Percentiles rank a stretch among this genome's conserved stretches.
phyloP scores from a whole-genome alignment of 2,113 vertebrate genomes.

The Suricata suricatta region DNA sequence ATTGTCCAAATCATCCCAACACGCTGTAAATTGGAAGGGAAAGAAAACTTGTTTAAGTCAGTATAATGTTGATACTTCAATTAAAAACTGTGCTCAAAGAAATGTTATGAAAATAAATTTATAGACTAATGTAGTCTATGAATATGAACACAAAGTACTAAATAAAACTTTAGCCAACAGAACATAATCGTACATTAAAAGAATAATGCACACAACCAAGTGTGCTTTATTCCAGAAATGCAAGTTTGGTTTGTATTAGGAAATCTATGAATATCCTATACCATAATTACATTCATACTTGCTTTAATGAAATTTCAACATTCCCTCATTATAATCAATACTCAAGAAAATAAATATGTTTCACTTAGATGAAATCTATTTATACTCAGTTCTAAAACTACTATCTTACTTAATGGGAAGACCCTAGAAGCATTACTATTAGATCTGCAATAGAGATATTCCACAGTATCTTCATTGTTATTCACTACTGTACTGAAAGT shows the following conservation, averaged over 20 bases:
- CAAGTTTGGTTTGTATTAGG: background rate
- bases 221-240: background rate
- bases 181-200: background rate
- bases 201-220: background rate
- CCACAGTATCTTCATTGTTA: background rate
- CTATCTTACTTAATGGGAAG: background rate
- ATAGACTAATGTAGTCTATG: too few relatives aligned
- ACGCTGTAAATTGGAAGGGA: background rate
- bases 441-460: background rate
- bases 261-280: background rate
- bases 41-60: background rate
- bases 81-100: background rate
- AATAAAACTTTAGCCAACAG: background rate
- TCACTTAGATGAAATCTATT: background rate
- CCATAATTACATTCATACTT: background rate
- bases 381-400: background rate
- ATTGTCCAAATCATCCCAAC: background rate
- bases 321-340: background rate
- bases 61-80: background rate
- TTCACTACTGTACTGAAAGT: background rate
- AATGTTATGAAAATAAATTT: background rate
- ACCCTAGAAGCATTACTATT: background rate
- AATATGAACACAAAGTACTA: too few relatives aligned
- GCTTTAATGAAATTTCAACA: background rate
- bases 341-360: background rate